phyloP scores from a whole-genome alignment of 2,113 vertebrate genomes.

The Albula goreensis region DNA sequence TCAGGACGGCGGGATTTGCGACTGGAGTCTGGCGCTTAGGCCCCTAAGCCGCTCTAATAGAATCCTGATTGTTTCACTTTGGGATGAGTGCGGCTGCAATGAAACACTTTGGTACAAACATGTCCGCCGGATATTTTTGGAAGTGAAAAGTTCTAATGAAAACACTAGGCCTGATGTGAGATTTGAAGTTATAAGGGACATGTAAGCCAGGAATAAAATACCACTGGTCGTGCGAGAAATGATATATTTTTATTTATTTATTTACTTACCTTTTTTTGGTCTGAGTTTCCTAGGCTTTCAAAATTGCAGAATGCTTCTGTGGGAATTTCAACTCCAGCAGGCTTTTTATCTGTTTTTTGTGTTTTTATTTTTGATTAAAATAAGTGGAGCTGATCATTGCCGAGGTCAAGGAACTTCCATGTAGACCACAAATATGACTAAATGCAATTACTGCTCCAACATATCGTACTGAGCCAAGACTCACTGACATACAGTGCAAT shows the following conservation, averaged over 20 bases:
- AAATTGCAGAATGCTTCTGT: neutral
- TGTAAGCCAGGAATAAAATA: slow-evolving; percentile 17
- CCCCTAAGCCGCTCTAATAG: slow-evolving; percentile 61
- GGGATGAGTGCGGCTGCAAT: slow-evolving; percentile 51
- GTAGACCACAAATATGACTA: neutral
- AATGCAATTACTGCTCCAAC: neutral
- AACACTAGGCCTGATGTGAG: neutral
- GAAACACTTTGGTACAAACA: neutral
- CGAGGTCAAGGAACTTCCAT: neutral
- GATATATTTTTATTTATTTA: slow-evolving; percentile 15
- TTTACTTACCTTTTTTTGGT: neutral
- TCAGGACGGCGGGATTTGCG: slow-evolving; percentile 58
- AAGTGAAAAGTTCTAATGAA: neutral
- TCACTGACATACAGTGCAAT: slow-evolving; percentile 53
- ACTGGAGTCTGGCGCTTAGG: slow-evolving; percentile 54
- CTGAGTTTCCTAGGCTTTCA: neutral
- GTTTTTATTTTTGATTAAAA: neutral
- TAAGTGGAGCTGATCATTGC: neutral
- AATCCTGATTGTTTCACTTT: slow-evolving; percentile 61
- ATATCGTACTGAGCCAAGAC: slow-evolving; percentile 5
- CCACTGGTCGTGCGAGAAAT: neutral
- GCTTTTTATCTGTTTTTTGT: neutral
- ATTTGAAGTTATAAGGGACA: slow-evolving; percentile 20
- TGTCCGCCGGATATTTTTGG: neutral
- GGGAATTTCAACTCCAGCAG: neutral